Conservation (phyloP, 2,888 invertebrate species). For the Syrphus vitripennis region DNA sequence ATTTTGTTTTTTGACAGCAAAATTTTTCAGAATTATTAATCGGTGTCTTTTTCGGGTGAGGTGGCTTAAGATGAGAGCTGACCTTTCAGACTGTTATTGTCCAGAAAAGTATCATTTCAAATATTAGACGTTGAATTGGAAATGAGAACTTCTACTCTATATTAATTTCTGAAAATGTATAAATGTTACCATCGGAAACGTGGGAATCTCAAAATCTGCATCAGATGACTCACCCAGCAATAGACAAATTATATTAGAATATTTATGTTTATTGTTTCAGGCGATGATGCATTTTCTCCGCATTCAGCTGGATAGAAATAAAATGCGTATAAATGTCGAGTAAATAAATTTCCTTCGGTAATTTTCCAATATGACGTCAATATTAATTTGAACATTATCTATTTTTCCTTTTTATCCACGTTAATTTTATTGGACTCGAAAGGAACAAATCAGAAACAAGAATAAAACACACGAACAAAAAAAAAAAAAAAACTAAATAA, state of each 20-base stretch:
- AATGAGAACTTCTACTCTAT: neutral
- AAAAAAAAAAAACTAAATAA: neutral
- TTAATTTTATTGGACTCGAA: neutral
- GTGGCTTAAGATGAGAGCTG: no score
- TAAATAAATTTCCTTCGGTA: slow-evolving; percentile 44
- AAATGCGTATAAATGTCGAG: slow-evolving; percentile 34
- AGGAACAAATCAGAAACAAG: slow-evolving; percentile 2
- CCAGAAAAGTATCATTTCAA: no score
- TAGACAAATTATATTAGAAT: neutral
- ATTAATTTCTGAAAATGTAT: neutral
- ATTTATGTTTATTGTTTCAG: neutral
- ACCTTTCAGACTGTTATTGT: no score
- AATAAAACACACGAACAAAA: neutral
- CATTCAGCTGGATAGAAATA: neutral
- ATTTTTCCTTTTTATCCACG: slow-evolving; percentile 7
- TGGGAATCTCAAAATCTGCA: slow-evolving; percentile 12
- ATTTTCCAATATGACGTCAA: slow-evolving; percentile 69
- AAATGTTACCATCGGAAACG: slow-evolving; percentile 44
- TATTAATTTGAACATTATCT: slow-evolving; percentile 26
- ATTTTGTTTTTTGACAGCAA: no score
- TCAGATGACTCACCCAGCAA: slow-evolving; percentile 15
- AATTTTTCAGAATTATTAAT: no score
- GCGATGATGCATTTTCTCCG: neutral
- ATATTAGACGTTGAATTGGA: no score
- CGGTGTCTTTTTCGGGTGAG: no score